phyloP scores from a whole-genome alignment of 1,140 invertebrate species.

The Halictus rubicundus region DNA sequence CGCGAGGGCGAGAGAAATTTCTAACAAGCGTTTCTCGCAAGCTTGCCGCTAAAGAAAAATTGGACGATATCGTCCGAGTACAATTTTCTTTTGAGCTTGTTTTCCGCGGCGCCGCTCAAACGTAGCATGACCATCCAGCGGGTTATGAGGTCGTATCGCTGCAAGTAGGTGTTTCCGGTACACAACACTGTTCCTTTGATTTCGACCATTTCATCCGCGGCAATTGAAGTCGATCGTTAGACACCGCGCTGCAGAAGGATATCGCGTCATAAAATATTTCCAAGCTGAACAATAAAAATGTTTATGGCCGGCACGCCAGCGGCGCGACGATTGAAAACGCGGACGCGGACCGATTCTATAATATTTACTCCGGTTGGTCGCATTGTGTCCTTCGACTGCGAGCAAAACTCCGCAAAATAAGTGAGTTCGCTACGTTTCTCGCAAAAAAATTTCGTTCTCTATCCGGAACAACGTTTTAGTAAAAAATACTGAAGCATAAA shows the following conservation, averaged over 20 bases:
- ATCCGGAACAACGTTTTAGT: too few species aligned
- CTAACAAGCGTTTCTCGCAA: background rate
- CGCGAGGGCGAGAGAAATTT: too few species aligned
- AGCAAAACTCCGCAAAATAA: background rate
- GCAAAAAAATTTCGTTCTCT: too few species aligned
- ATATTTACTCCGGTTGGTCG: background rate
- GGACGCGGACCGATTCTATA: background rate
- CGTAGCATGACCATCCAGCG: background rate
- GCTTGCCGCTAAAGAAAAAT: background rate
- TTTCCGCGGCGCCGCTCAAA: background rate
- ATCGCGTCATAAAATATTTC: conserved; percentile 39
- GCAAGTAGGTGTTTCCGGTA: background rate
- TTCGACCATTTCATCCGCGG: conserved; percentile 19
- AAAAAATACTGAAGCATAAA: too few species aligned
- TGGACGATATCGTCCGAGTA: background rate
- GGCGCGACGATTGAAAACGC: conserved; percentile 1
- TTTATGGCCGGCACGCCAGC: conserved; percentile 2
- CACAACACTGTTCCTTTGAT: conserved; percentile 4
- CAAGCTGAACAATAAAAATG: conserved; percentile 16
- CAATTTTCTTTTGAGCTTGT: background rate
- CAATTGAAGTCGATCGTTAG: conserved; percentile 29
- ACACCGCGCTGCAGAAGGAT: background rate
- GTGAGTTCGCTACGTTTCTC: background rate
- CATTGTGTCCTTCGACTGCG: background rate
- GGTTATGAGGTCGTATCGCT: background rate